Conservation (phyloP, 2,113 vertebrate species). For the Cichladusa arquata region DNA sequence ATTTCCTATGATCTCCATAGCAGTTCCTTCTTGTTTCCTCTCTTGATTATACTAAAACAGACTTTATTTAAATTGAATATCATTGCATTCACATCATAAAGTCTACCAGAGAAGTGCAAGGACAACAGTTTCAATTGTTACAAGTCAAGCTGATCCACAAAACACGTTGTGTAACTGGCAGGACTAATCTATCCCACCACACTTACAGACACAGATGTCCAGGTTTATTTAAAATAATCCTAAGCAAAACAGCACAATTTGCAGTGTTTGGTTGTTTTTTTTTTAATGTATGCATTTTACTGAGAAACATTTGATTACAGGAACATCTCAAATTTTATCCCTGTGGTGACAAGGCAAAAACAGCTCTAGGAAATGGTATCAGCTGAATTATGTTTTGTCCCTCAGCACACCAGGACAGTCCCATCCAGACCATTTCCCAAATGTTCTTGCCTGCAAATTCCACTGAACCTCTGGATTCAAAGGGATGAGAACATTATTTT, state of each 20-base stretch:
- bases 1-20: background rate
- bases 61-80: background rate
- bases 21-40: background rate
- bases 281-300: background rate
- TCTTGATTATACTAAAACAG: background rate
- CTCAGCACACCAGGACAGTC: background rate
- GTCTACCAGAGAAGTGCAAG: background rate
- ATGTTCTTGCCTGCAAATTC: background rate
- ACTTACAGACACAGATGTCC: slow-evolving; percentile 24
- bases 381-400: background rate
- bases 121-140: background rate
- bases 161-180: background rate
- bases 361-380: background rate
- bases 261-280: background rate
- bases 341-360: background rate
- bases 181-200: background rate
- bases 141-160: background rate
- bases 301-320: background rate
- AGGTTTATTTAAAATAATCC: slow-evolving; percentile 35
- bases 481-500: background rate
- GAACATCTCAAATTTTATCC: background rate
- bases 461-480: background rate
- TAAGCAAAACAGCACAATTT: background rate
- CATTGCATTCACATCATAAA: background rate
- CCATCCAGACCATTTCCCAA: background rate